phyloP scores from a whole-genome alignment of 2,113 vertebrate genomes.

The Hypocryptadius cinnamomeus region DNA sequence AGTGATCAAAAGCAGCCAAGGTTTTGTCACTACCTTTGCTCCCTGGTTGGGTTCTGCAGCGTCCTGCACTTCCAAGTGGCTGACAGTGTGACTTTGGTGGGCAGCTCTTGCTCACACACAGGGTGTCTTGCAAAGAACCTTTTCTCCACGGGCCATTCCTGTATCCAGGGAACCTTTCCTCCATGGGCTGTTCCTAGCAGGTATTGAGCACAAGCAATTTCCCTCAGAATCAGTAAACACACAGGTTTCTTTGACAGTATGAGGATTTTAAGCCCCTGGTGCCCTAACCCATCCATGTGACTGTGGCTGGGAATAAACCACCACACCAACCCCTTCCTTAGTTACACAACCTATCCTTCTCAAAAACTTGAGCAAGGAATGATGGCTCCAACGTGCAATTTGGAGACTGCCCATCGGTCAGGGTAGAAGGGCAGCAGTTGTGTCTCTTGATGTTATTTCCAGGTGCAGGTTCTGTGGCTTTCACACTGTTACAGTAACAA shows the following conservation, averaged over 20 bases:
- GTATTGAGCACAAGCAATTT: background rate
- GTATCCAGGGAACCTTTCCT: background rate
- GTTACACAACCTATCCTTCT: background rate
- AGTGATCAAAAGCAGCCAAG: background rate
- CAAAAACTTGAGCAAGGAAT: background rate
- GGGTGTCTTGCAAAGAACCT: background rate
- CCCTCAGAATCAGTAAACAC: background rate
- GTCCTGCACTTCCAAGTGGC: background rate
- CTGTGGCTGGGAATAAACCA: background rate
- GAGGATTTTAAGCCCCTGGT: background rate
- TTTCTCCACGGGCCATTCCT: accelerated
- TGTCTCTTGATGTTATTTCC: background rate
- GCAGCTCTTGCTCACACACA: background rate
- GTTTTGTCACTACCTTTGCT: background rate
- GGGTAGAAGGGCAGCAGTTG: background rate
- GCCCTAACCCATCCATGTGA: background rate
- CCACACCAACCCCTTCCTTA: background rate
- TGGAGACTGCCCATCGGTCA: background rate
- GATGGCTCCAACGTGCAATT: background rate
- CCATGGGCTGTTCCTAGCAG: background rate
- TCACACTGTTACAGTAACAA: background rate
- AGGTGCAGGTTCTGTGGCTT: background rate
- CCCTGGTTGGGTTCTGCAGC: background rate
- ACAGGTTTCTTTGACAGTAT: background rate
- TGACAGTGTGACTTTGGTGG: background rate